These are phyloP conservation scores for Nephotettix cincticeps DNA, from an alignment of 1,140 invertebrate species.

Conservation along the genomic window DNA sequence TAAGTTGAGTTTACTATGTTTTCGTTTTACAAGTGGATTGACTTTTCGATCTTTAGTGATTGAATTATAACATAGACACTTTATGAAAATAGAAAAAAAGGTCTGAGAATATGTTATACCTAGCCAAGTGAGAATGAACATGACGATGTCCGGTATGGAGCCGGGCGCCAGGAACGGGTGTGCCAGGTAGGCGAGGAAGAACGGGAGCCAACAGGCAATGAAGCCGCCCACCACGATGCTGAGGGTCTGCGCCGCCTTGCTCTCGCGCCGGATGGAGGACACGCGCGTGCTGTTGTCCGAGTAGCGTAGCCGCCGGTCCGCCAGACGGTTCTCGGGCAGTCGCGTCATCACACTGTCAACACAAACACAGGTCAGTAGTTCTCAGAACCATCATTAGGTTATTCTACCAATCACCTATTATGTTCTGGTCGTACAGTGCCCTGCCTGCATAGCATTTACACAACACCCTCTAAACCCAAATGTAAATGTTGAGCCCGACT, in stretches of 20 bases:
- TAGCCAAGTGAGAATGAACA: conserved; percentile 85
- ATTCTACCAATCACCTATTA: too few species aligned
- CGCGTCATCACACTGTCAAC: conserved; percentile 22
- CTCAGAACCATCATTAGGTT: too few species aligned
- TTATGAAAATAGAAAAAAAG: too few species aligned
- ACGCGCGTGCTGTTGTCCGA: conserved; percentile 49
- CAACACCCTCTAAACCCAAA: too few species aligned
- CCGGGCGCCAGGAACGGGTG: conserved; percentile 65
- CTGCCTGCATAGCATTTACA: too few species aligned
- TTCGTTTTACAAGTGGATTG: too few species aligned
- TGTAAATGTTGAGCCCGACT: too few species aligned
- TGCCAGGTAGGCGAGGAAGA: conserved; percentile 83
- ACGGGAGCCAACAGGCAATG: conserved; percentile 86
- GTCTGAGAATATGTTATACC: too few species aligned
- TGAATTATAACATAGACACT: too few species aligned
- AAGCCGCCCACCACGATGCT: conserved; percentile 91
- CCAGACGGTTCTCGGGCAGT: conserved; percentile 16
- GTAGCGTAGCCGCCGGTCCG: conserved; percentile 31
- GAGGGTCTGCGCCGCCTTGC: conserved; percentile 86
- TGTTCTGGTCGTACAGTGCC: too few species aligned
- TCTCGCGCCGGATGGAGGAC: conserved; percentile 68
- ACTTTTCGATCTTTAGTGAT: too few species aligned
- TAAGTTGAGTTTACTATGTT: too few species aligned
- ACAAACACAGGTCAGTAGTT: not conserved
- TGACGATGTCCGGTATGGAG: conserved; percentile 57